Evolutionary conservation across 2,797 vertebrate genomes (phyloP).

Genomic region (Peromyscus eremicus): DNA sequence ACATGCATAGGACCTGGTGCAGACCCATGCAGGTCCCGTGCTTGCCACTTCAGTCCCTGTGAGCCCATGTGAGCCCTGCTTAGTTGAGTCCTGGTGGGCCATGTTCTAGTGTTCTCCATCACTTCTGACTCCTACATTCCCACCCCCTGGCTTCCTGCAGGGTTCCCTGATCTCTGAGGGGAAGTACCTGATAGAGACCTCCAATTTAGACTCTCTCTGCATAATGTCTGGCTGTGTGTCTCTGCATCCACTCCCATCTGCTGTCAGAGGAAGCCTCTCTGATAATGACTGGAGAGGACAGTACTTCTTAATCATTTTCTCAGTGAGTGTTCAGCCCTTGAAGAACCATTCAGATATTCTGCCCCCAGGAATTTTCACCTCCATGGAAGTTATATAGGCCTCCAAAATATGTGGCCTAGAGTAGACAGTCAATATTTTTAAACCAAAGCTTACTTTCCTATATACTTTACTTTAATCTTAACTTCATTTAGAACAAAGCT

Average conservation of each 20-base stretch:
- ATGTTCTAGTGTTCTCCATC: no score
- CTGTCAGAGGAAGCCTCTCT: background rate
- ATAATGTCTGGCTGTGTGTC: background rate
- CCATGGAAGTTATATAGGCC: background rate
- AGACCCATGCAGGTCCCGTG: background rate
- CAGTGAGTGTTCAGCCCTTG: background rate
- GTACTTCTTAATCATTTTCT: background rate
- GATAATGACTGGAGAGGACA: background rate
- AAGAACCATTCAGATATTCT: background rate
- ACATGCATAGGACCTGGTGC: background rate
- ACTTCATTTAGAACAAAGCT: background rate
- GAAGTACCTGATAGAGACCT: background rate
- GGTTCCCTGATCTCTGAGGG: no score
- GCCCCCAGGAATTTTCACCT: background rate
- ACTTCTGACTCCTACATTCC: background rate
- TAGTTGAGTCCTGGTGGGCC: background rate
- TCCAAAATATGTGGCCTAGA: background rate
- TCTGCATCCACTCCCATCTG: background rate
- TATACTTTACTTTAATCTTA: background rate
- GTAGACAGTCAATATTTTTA: background rate
- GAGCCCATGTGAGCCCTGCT: background rate
- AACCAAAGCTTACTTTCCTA: background rate
- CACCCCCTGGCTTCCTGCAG: no score
- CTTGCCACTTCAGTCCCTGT: background rate
- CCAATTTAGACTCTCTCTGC: background rate